These are phyloP conservation scores for Sesia apiformis DNA, from an alignment of 2,888 invertebrate species.

Conservation along the genomic window DNA sequence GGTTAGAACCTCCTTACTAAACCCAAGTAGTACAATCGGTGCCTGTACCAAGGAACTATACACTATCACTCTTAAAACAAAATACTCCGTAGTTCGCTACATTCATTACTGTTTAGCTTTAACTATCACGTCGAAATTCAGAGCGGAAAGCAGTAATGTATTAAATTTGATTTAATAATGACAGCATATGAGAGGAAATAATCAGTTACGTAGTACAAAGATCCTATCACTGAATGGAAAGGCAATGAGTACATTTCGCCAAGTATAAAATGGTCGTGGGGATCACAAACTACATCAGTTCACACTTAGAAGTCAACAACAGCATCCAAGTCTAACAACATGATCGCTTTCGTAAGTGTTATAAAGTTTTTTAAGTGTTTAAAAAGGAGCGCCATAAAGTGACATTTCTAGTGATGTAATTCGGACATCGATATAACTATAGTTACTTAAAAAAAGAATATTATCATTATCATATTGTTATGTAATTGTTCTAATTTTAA, in stretches of 20 bases:
- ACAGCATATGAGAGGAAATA: not conserved
- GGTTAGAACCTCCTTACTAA: slow-evolving; percentile 20
- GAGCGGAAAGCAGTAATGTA: not conserved
- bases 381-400: no score
- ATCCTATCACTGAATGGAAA: slow-evolving; percentile 68
- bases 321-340: slow-evolving; percentile 55
- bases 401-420: no score
- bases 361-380: not conserved
- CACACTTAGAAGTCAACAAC: slow-evolving; percentile 46
- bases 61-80: slow-evolving; percentile 8
- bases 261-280: slow-evolving; percentile 61
- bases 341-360: slow-evolving; percentile 68
- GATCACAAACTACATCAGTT: slow-evolving; percentile 53
- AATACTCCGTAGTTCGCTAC: not conserved
- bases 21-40: slow-evolving; percentile 33
- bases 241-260: slow-evolving; percentile 60
- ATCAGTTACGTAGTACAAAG: slow-evolving; percentile 20
- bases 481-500: no score
- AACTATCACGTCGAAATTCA: not conserved
- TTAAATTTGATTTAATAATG: not conserved
- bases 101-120: not conserved
- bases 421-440: no score
- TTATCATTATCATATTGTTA: no score
- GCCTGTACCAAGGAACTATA: slow-evolving; percentile 12
- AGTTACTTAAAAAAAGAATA: no score